Percentiles rank a stretch among this genome's conserved stretches.
phyloP scores from a whole-genome alignment of 1,140 invertebrate genomes.

The Anoplolepis gracilipes region DNA sequence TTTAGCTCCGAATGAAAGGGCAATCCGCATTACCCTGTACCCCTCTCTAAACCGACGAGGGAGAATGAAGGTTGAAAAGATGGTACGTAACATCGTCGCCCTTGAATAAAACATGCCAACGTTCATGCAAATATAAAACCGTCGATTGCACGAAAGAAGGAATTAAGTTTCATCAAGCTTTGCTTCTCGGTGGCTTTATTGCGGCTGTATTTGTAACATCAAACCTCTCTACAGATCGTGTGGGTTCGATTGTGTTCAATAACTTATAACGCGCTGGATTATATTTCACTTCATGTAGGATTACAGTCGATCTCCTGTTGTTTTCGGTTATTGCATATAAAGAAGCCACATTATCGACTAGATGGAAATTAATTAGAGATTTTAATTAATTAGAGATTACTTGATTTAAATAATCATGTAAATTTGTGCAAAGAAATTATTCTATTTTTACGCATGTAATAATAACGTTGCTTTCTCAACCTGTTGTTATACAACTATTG shows the following conservation, averaged over 20 bases:
- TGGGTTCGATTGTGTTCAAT: neutral
- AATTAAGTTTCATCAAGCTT: constrained; percentile 61
- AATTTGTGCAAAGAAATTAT: neutral
- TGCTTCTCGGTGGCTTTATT: constrained; percentile 41
- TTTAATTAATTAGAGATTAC: neutral
- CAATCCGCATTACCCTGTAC: constrained; percentile 49
- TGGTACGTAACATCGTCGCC: constrained; percentile 47
- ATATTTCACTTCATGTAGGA: neutral
- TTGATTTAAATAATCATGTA: constrained; percentile 9
- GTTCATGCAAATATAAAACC: constrained; percentile 56
- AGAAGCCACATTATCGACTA: neutral
- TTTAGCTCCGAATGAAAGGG: constrained; percentile 57
- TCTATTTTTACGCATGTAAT: neutral
- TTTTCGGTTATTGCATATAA: neutral
- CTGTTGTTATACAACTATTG: too few species aligned
- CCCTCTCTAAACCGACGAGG: neutral
- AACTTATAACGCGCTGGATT: neutral
- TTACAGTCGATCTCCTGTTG: neutral
- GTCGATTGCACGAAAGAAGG: constrained; percentile 12
- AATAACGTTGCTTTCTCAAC: neutral
- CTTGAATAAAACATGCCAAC: constrained; percentile 59
- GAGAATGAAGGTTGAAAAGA: constrained; percentile 36
- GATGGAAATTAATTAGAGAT: too few species aligned
- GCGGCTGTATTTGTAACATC: constrained; percentile 38
- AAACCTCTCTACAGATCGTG: neutral